phyloP scores from a whole-genome alignment of 1,140 invertebrate genomes.

The Brachionus manjavacas region DNA sequence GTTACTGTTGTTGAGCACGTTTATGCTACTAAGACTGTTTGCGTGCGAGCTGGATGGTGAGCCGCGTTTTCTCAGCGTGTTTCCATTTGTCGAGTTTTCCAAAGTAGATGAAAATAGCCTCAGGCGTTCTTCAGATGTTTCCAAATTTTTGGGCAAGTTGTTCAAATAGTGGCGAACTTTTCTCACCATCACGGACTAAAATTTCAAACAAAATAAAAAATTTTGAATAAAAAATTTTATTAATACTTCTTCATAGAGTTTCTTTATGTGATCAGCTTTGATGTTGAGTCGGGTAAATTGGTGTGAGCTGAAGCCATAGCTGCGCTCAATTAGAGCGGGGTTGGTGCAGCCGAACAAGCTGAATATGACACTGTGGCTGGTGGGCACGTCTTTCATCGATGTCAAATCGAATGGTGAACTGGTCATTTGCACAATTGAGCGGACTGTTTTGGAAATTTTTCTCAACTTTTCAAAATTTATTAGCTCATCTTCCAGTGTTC shows the following conservation, averaged over 20 bases:
- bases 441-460: constrained; percentile 96
- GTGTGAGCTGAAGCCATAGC: background rate
- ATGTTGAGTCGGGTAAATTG: background rate
- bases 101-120: constrained; percentile 27
- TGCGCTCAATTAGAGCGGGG: background rate
- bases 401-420: constrained; percentile 67
- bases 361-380: constrained; percentile 13
- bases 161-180: constrained; percentile 39
- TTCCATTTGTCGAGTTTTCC: constrained; percentile 1
- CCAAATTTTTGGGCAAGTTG: constrained; percentile 16
- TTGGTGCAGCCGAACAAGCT: constrained; percentile 5
- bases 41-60: constrained; percentile 5
- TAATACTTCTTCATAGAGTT: constrained; percentile 24
- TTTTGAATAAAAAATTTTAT: background rate
- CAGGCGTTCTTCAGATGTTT: background rate
- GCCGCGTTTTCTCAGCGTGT: background rate
- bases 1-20: constrained; percentile 14
- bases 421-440: constrained; percentile 85
- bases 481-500: constrained; percentile 38
- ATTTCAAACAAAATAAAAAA: background rate
- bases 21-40: constrained; percentile 18
- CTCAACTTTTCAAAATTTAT: constrained; percentile 94
- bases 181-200: constrained; percentile 38
- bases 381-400: constrained; percentile 28
- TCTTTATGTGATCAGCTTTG: constrained; percentile 32